phyloP scores from a whole-genome alignment of 2,888 invertebrate species.

The Iphiclides podalirius region DNA sequence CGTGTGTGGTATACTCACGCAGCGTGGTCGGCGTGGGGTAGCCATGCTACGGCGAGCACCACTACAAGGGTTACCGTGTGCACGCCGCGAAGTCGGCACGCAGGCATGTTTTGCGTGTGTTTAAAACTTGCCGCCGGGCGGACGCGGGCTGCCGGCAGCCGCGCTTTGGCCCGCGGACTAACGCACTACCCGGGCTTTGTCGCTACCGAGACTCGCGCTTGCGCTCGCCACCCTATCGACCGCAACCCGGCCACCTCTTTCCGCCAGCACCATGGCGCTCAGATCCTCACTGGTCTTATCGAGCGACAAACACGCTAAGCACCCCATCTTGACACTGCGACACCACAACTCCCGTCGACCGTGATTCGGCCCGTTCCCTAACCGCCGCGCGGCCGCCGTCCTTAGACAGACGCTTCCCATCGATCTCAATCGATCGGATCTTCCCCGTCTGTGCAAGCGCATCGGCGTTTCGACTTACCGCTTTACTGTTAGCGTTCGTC shows the following conservation, averaged over 20 bases:
- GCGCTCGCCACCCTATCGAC: conserved; percentile 63
- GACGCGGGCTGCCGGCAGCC: conserved; percentile 64
- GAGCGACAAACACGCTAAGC: conserved; percentile 53
- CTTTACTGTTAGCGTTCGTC: too few relatives aligned
- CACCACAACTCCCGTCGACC: conserved; percentile 40
- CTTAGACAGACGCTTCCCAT: too few relatives aligned
- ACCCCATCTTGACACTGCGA: conserved; percentile 45
- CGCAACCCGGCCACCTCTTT: conserved; percentile 51
- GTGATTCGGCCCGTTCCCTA: conserved; percentile 34
- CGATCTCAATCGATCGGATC: neutral
- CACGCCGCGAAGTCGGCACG: conserved; percentile 63
- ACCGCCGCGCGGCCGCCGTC: too few relatives aligned
- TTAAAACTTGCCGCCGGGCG: conserved; percentile 39
- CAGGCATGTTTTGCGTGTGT: conserved; percentile 57
- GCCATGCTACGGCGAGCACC: conserved; percentile 59
- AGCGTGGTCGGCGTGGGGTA: conserved; percentile 61
- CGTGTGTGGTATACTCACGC: conserved; percentile 56
- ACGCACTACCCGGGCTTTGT: conserved; percentile 43
- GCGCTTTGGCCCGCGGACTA: conserved; percentile 66
- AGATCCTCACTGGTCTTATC: conserved; percentile 57
- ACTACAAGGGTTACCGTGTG: conserved; percentile 62
- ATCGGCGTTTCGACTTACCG: too few relatives aligned
- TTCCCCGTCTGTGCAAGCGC: neutral
- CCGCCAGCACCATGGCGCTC: conserved; percentile 48
- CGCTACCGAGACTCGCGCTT: conserved; percentile 53